Evolutionary conservation across 2,113 vertebrate genomes (phyloP).

Genomic region (Pygoscelis antarcticus): DNA sequence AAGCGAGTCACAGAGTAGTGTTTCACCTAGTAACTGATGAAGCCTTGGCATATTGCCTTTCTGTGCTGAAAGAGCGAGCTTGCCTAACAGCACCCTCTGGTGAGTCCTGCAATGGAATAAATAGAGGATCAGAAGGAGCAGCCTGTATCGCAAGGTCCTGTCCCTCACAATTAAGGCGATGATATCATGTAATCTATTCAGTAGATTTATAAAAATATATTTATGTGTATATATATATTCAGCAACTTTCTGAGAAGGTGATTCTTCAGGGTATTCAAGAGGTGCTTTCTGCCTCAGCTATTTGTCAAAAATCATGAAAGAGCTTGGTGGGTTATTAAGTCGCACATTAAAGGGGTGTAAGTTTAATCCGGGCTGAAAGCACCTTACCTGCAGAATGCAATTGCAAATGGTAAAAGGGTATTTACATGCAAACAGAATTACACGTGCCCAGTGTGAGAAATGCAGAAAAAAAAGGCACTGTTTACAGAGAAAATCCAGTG

Average conservation of each 20-base stretch:
- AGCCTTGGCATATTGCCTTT: not conserved
- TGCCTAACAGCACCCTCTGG: slow-evolving; percentile 11
- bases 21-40: not conserved
- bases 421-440: not conserved
- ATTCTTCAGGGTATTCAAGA: not conserved
- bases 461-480: not conserved
- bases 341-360: not conserved
- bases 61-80: not conserved
- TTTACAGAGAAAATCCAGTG: not conserved
- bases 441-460: not conserved
- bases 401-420: not conserved
- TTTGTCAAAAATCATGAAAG: not conserved
- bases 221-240: not conserved
- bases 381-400: not conserved
- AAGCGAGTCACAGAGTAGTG: not conserved
- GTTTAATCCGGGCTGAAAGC: not conserved
- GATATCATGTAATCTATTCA: not conserved
- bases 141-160: not conserved
- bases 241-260: not conserved
- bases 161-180: not conserved
- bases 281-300: not conserved
- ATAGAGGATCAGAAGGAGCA: not conserved
- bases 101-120: not conserved
- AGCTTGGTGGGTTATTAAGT: not conserved
- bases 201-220: not conserved